Percentiles rank a stretch among this genome's conserved stretches.
Conservation (phyloP, 30 jellyfish, hydroid and myxozoan species). For the Cassiopea xamachana region DNA sequence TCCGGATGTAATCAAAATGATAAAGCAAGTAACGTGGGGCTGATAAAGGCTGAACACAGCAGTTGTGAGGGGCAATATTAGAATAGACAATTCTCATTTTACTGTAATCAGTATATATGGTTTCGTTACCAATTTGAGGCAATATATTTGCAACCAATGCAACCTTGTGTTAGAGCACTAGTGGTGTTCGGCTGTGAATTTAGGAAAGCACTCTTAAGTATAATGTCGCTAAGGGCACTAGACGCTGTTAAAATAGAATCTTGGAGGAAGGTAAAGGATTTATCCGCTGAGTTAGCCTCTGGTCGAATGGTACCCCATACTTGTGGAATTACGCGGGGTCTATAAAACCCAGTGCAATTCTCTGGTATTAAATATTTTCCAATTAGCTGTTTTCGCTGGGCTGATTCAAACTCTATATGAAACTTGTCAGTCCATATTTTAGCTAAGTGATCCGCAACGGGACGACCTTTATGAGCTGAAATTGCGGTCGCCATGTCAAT, state of each 20-base stretch:
- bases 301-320: slow-evolving; percentile 3
- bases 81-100: too few relatives aligned
- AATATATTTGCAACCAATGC: too few relatives aligned
- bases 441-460: slow-evolving; percentile 24
- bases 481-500: slow-evolving; percentile 3
- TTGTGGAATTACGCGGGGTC: slow-evolving; percentile 20
- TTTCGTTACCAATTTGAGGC: too few relatives aligned
- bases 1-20: too few relatives aligned
- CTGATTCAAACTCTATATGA: slow-evolving; percentile 3
- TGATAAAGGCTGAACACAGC: too few relatives aligned
- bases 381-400: slow-evolving; percentile 3
- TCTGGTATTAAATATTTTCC: slow-evolving; percentile 12
- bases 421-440: slow-evolving; percentile 3
- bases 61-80: too few relatives aligned
- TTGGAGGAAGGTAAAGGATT: slow-evolving; percentile 8
- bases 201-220: too few relatives aligned
- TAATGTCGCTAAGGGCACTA: too few relatives aligned
- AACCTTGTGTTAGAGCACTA: too few relatives aligned
- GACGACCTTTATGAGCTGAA: slow-evolving; percentile 11
- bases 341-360: slow-evolving; percentile 11
- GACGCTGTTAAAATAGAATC: not conserved
- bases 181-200: too few relatives aligned
- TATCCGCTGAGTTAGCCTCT: slow-evolving; percentile 16
- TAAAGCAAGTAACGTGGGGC: too few relatives aligned
- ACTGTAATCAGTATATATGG: too few relatives aligned